Percentiles rank a stretch among this genome's conserved stretches.
phyloP scores from a whole-genome alignment of 2,113 vertebrate species.

The Amphiprion percula region DNA sequence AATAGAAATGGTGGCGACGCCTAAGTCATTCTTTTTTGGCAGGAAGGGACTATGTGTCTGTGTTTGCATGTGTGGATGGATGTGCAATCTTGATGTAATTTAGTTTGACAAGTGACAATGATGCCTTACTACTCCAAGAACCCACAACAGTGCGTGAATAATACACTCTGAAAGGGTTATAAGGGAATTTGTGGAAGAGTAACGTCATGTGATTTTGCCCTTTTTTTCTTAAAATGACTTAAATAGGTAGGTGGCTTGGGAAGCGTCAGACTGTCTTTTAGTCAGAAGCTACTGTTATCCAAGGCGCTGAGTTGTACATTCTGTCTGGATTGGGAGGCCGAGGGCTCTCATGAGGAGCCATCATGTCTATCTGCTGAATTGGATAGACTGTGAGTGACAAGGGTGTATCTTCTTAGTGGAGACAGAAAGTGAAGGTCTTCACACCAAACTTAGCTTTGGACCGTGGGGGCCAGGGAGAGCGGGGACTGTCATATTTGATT shows the following conservation, averaged over 20 bases:
- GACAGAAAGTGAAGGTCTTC: conserved; percentile 60
- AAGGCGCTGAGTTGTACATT: conserved; percentile 29
- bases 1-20: conserved; percentile 20
- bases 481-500: conserved; percentile 64
- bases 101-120: conserved; percentile 68
- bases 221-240: conserved; percentile 39
- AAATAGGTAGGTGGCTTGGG: conserved; percentile 7
- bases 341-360: conserved; percentile 27
- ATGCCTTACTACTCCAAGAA: conserved; percentile 51
- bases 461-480: conserved; percentile 39
- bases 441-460: conserved; percentile 61
- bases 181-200: conserved; percentile 39
- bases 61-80: conserved; percentile 28
- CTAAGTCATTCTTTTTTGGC: neutral
- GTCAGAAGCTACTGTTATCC: conserved; percentile 34
- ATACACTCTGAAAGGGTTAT: conserved; percentile 45
- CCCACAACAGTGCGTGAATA: conserved; percentile 46
- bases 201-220: conserved; percentile 33
- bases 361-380: conserved; percentile 52
- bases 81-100: conserved; percentile 61
- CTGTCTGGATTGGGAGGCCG: conserved; percentile 8
- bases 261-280: conserved; percentile 17
- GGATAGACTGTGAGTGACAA: conserved; percentile 64
- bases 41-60: conserved; percentile 14
- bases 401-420: conserved; percentile 47